These are phyloP conservation scores for Tuberolachnus salignus DNA, from an alignment of 2,888 invertebrate species.

Conservation along the genomic window DNA sequence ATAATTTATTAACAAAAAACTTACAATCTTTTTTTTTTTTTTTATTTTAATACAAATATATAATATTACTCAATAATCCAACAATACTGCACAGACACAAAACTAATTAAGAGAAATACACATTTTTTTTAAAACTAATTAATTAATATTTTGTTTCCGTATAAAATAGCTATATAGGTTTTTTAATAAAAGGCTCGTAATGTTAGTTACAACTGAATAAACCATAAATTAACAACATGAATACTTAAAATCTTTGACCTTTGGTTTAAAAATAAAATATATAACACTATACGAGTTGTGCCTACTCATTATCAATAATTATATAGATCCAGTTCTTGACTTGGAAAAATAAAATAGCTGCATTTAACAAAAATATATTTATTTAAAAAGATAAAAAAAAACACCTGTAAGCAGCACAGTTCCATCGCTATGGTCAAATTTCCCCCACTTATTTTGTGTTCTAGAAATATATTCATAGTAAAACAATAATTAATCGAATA, in stretches of 20 bases:
- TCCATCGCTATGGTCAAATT: no score
- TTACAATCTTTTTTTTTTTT: no score
- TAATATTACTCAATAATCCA: constrained; percentile 20
- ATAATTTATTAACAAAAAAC: constrained; percentile 46
- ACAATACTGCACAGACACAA: constrained; percentile 38
- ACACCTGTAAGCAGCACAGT: no score
- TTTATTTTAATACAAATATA: no score
- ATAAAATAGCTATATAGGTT: background rate
- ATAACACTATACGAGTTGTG: background rate
- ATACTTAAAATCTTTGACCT: constrained; percentile 25
- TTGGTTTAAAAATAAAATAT: background rate
- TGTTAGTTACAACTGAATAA: constrained; percentile 13
- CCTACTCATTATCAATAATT: constrained; percentile 8
- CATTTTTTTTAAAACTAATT: constrained; percentile 20
- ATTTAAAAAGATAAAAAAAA: no score
- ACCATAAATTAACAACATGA: background rate
- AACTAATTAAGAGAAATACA: constrained; percentile 7
- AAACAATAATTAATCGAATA: no score
- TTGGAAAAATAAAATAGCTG: no score
- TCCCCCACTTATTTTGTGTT: no score
- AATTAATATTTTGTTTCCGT: constrained; percentile 10
- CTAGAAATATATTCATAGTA: no score
- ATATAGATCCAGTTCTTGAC: background rate
- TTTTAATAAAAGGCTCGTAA: background rate
- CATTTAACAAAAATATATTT: no score